Evolutionary conservation across 1,140 invertebrate genomes (phyloP), one percentile per base, ranked within the genome.

Genomic region (Sweltsa coloradensis): DNA sequence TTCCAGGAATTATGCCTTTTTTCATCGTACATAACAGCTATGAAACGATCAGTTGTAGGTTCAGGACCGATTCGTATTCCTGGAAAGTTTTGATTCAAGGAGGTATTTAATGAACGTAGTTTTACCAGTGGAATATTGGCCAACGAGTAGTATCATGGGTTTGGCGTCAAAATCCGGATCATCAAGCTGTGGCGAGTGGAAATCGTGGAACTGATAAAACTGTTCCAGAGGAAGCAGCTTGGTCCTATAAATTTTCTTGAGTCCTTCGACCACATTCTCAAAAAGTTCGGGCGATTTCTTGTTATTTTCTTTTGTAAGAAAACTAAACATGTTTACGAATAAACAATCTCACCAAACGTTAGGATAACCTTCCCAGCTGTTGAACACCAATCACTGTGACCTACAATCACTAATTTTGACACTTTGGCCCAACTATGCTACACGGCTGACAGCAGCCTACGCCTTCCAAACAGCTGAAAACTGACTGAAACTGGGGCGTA

Each of bases 91-190:
- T 86, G 74, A n/a, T 62, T 95, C 90, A 36, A 96, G 62, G n/a
- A 96, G 68, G 64, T 95, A 95, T 52, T 90, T 85, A 51, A 99
- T 99, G 61, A 98, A 97, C 0, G 94, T 97, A 0, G 95, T 98
- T 74, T 99, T 99, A 52, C 95, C 96, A 2, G 95, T 98, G 0
- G 95, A 98, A 66, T 99, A 99, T 63, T 98, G 95, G 0, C 96
- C 96, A 34, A 99, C 90, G 1, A 99, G 69, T 25, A 98, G 65
- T 45, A 98, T 94, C 93, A 98, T 97, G 0, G 97, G 97, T 62
- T 97, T 98, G 0, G 94, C 93, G 72, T 97, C 92, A 63, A 99
- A 99, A 67, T 99, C 96, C 0, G 95, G 87, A 66, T 99, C 95
- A 61, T 98, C 92, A 13, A 94, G 64, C 55, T 89, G 78, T 50